Conservation (phyloP, 2,797 vertebrate species). For the Furcifer pardalis region DNA sequence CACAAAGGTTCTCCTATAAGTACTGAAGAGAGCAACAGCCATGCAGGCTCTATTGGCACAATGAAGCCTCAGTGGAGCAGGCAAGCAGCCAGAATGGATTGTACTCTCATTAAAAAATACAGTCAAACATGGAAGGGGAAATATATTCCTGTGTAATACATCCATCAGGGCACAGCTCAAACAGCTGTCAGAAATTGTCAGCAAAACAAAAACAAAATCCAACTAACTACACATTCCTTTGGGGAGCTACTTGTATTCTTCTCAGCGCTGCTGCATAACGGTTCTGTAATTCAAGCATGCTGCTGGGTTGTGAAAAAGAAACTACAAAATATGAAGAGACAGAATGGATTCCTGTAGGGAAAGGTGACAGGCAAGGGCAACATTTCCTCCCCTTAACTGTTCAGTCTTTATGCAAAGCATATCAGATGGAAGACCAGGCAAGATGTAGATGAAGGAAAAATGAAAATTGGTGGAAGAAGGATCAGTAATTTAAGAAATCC, state of each 20-base stretch:
- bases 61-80: neutral
- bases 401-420: no score
- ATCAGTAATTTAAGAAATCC: no score
- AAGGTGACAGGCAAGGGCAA: no score
- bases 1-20: neutral
- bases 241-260: neutral
- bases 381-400: no score
- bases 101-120: neutral
- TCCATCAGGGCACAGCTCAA: neutral
- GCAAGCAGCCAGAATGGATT: neutral
- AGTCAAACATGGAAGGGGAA: neutral
- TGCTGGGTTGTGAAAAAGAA: no score
- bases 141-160: slow-evolving; percentile 2
- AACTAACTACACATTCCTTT: neutral
- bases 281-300: neutral
- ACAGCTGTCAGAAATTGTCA: neutral
- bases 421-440: no score
- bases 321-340: no score
- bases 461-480: no score
- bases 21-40: neutral
- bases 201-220: neutral
- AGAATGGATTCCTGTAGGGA: no score
- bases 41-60: neutral
- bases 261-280: no score
- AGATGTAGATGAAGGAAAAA: no score